These are phyloP conservation scores for Catharus bicknelli DNA, from an alignment of 2,113 vertebrate genomes.

Conservation along the genomic window DNA sequence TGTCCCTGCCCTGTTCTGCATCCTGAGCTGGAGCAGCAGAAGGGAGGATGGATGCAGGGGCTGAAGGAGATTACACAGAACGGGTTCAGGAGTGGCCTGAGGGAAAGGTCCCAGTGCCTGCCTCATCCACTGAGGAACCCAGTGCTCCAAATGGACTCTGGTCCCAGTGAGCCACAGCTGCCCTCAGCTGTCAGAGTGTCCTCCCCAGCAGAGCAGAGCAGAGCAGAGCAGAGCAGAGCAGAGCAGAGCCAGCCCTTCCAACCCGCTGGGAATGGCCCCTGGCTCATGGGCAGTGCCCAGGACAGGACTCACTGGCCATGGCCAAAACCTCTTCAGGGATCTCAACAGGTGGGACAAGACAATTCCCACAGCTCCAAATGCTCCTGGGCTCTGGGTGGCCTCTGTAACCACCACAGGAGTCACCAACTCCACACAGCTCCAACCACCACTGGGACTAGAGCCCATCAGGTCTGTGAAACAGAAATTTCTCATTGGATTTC, in stretches of 20 bases:
- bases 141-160: too few species aligned
- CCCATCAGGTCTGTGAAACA: not conserved
- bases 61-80: not conserved
- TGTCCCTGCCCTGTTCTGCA: not conserved
- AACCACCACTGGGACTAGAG: accelerated
- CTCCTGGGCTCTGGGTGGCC: not conserved
- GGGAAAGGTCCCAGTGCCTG: not conserved
- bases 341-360: not conserved
- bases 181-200: not conserved
- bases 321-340: not conserved
- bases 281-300: not conserved
- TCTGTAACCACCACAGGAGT: not conserved
- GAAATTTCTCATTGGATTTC: not conserved
- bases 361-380: not conserved
- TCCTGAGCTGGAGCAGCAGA: not conserved
- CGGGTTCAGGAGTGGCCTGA: accelerated
- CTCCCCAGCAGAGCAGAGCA: too few species aligned
- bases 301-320: accelerated
- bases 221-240: not conserved
- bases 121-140: too few species aligned
- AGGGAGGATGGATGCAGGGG: not conserved
- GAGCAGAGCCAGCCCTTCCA: not conserved
- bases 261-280: not conserved
- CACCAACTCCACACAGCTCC: not conserved
- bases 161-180: not conserved